A percentile compares a stretch with the other conserved stretches of the same genome.
phyloP scores from a whole-genome alignment of 2,797 vertebrate genomes.

The Gorsachius magnificus region DNA sequence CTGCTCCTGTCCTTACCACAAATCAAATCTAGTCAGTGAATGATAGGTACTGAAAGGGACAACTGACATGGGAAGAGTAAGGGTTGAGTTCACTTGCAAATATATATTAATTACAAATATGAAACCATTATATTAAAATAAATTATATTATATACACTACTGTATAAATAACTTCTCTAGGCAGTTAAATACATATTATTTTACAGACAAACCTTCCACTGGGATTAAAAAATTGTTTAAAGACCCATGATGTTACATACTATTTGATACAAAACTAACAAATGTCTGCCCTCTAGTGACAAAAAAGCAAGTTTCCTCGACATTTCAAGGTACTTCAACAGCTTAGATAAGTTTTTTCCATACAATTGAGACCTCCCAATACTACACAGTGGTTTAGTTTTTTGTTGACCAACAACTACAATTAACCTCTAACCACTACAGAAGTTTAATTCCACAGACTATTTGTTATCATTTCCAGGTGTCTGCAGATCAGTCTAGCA shows the following conservation, averaged over 20 bases:
- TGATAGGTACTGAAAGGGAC: neutral
- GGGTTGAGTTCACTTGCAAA: neutral
- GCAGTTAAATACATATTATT: neutral
- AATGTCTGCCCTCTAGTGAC: constrained; percentile 50
- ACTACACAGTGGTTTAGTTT: neutral
- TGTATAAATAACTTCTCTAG: neutral
- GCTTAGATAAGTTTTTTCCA: neutral
- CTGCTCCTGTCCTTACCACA: neutral
- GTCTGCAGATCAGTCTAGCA: neutral
- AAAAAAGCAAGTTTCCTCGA: neutral
- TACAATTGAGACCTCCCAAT: neutral
- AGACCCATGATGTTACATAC: neutral
- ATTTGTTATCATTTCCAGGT: neutral
- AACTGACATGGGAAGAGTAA: neutral
- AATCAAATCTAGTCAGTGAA: neutral
- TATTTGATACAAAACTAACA: neutral
- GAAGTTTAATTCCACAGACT: neutral
- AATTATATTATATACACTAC: neutral
- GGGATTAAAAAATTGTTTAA: neutral
- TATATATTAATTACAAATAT: neutral
- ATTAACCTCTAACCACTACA: neutral
- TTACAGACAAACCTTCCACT: neutral
- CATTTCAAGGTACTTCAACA: neutral
- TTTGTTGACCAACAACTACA: neutral
- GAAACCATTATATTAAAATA: neutral